Conservation (phyloP, 2,888 invertebrate species). For the Plagodis pulveraria region DNA sequence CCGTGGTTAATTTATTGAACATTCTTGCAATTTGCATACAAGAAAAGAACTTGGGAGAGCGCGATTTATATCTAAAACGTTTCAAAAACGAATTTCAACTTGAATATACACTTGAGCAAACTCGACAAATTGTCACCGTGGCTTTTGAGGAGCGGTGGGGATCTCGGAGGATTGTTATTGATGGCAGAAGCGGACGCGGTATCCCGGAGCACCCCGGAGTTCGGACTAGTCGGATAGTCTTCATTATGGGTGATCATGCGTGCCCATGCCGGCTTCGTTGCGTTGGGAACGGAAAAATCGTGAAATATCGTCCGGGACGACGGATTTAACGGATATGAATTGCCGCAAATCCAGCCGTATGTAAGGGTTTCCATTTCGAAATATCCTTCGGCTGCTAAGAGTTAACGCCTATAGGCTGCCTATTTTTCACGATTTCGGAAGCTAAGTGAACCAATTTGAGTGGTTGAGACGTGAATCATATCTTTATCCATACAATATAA, state of each 20-base stretch:
- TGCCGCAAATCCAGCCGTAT: slow-evolving; percentile 55
- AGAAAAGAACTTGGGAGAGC: slow-evolving; percentile 42
- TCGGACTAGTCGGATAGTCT: slow-evolving; percentile 61
- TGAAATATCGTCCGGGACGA: slow-evolving; percentile 59
- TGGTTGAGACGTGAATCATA: too few relatives aligned
- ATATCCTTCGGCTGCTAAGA: slow-evolving; percentile 45
- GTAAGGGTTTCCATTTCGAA: slow-evolving; percentile 51
- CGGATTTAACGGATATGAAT: slow-evolving; percentile 62
- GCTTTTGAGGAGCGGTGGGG: slow-evolving; percentile 65
- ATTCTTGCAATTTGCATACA: slow-evolving; percentile 43
- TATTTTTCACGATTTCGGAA: slow-evolving; percentile 20
- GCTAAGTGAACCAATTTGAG: background rate
- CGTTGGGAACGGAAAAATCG: slow-evolving; percentile 61
- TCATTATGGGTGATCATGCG: slow-evolving; percentile 74
- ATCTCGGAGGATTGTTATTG: slow-evolving; percentile 75
- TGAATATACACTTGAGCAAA: slow-evolving; percentile 62
- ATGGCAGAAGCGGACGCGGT: slow-evolving; percentile 55
- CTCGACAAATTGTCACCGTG: slow-evolving; percentile 69
- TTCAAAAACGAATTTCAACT: slow-evolving; percentile 46
- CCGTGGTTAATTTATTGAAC: slow-evolving; percentile 43
- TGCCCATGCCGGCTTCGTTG: slow-evolving; percentile 52
- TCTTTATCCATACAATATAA: too few relatives aligned
- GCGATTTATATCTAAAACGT: slow-evolving; percentile 50
- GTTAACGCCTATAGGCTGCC: slow-evolving; percentile 40
- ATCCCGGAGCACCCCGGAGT: slow-evolving; percentile 18